Conservation (phyloP, 2,113 vertebrate genomes). For the Microcebus jonahi region DNA sequence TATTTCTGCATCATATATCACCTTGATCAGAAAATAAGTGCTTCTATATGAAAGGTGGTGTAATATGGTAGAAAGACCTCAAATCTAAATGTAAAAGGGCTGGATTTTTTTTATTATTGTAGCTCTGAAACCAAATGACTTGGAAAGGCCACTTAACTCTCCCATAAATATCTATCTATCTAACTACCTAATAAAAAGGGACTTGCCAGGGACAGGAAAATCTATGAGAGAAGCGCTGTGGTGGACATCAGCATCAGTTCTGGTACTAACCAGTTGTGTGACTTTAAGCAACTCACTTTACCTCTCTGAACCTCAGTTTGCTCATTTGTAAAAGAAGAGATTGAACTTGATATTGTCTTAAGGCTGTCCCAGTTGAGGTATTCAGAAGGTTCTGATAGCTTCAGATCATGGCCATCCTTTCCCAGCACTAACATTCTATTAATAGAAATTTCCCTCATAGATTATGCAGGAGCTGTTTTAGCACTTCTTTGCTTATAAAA, state of each 20-base stretch:
- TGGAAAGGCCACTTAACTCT: background rate
- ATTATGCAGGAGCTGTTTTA: slow-evolving; percentile 36
- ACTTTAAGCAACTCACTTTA: background rate
- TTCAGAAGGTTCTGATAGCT: background rate
- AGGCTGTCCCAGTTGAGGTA: background rate
- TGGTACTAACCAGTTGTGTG: background rate
- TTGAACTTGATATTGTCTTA: background rate
- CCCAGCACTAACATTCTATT: background rate
- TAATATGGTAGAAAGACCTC: background rate
- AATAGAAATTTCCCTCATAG: slow-evolving; percentile 37
- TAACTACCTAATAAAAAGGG: background rate
- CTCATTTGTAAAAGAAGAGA: background rate
- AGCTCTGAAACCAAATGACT: slow-evolving; percentile 3
- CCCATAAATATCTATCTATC: background rate
- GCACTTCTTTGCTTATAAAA: slow-evolving; percentile 23
- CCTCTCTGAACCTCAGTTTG: background rate
- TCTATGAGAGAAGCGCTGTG: background rate
- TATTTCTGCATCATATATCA: background rate
- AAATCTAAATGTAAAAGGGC: background rate
- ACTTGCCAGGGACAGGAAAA: background rate
- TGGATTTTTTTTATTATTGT: background rate
- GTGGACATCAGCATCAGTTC: background rate
- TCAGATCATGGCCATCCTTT: background rate
- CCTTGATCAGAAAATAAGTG: background rate
- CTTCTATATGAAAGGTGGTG: background rate